A percentile compares a stretch with the other conserved stretches of the same genome.
Conservation (phyloP, 2,113 vertebrate genomes). For the Phylloscopus trochiloides region DNA sequence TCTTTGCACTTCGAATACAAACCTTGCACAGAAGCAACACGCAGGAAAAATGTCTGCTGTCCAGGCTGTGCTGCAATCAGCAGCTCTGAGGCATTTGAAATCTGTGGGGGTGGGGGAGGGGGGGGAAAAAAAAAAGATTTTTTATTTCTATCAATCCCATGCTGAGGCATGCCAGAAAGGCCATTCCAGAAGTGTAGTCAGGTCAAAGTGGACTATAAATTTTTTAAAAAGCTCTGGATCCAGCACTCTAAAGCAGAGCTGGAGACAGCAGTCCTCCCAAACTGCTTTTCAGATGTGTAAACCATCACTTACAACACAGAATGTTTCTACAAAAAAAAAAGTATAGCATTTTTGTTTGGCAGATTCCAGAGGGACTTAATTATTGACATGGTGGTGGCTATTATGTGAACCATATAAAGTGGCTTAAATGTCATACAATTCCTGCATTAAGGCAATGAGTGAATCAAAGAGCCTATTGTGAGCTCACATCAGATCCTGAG, state of each 20-base stretch:
- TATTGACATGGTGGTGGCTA: neutral
- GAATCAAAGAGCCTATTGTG: neutral
- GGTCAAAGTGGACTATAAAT: neutral
- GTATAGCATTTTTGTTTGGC: neutral
- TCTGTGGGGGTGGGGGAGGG: accelerated
- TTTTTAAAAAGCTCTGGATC: neutral
- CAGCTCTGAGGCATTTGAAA: neutral
- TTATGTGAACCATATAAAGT: neutral
- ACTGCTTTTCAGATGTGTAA: neutral
- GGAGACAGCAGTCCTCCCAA: neutral
- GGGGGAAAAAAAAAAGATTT: neutral
- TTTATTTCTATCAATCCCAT: slow-evolving; percentile 1
- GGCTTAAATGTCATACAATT: neutral
- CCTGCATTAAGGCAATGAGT: neutral
- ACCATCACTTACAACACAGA: neutral
- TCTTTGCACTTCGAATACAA: neutral
- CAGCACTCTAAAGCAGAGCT: neutral
- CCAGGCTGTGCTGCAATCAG: neutral
- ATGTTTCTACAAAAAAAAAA: neutral
- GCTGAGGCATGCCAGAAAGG: neutral
- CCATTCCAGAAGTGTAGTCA: neutral
- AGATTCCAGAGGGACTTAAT: neutral
- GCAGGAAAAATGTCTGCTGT: neutral
- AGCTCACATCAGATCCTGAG: neutral
- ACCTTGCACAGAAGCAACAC: neutral